A percentile compares a stretch with the other conserved stretches of the same genome.
These are phyloP conservation scores for Motacilla alba DNA, from an alignment of 2,113 vertebrate species.

Conservation along the genomic window DNA sequence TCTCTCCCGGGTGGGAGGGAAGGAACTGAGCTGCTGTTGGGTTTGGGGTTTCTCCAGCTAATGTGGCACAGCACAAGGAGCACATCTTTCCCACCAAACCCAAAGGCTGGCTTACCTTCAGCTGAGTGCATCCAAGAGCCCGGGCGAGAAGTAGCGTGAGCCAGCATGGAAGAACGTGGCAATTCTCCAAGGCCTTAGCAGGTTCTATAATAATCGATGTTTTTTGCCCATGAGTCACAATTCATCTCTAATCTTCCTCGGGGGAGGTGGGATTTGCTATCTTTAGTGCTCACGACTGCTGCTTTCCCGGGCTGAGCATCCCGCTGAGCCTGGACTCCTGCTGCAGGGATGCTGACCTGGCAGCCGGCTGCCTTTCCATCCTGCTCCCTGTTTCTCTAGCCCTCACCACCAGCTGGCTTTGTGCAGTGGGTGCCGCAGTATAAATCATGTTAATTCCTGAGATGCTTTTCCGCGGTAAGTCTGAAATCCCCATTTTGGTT, in stretches of 20 bases:
- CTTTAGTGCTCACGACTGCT: not conserved
- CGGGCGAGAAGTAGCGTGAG: not conserved
- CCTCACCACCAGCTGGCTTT: not conserved
- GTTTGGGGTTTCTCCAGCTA: not conserved
- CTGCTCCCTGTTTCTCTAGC: not conserved
- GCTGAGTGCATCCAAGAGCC: not conserved
- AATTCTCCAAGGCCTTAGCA: not conserved
- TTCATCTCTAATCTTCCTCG: not conserved
- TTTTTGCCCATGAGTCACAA: slow-evolving; percentile 35
- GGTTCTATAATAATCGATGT: not conserved
- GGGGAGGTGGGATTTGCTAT: slow-evolving; percentile 24
- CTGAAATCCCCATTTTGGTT: slow-evolving; percentile 66
- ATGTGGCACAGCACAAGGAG: not conserved
- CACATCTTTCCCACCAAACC: not conserved
- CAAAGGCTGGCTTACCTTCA: not conserved
- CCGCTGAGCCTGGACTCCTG: not conserved
- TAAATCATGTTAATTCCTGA: slow-evolving; percentile 63
- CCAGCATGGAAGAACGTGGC: not conserved
- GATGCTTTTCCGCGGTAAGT: slow-evolving; percentile 32
- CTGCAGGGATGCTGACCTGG: slow-evolving; percentile 32
- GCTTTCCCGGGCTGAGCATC: not conserved
- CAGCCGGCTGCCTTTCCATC: not conserved
- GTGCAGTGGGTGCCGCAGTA: slow-evolving; percentile 32
- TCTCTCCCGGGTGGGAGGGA: not conserved
- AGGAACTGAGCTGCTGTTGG: not conserved